Conservation (phyloP, 2,888 invertebrate species). For the Dynastes tityus region DNA sequence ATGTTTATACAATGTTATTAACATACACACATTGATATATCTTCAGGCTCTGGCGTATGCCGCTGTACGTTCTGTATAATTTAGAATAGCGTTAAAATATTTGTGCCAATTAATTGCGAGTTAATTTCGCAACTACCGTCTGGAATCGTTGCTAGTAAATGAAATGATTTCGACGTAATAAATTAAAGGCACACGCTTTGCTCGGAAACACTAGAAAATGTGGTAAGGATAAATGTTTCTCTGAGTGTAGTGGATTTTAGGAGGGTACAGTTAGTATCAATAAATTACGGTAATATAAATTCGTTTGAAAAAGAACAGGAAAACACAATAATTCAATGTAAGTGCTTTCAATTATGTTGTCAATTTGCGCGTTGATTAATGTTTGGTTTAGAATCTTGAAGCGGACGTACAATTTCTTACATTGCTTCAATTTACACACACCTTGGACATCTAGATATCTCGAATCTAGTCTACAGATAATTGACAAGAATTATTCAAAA, state of each 20-base stretch:
- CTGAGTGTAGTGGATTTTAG: too few species aligned
- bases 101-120: constrained; percentile 20
- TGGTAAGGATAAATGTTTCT: too few species aligned
- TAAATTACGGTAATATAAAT: not conserved
- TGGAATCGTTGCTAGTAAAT: not conserved
- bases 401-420: too few species aligned
- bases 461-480: too few species aligned
- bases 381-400: too few species aligned
- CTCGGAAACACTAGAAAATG: too few species aligned
- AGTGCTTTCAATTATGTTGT: not conserved
- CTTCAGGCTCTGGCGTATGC: not conserved
- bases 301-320: not conserved
- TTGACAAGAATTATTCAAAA: too few species aligned
- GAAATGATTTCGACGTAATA: not conserved
- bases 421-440: too few species aligned
- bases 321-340: not conserved
- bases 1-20: constrained; percentile 19
- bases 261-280: too few species aligned
- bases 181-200: not conserved
- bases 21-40: constrained; percentile 21
- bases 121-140: constrained; percentile 22
- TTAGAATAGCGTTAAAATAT: constrained; percentile 12
- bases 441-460: too few species aligned
- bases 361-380: too few species aligned
- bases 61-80: not conserved